These are phyloP conservation scores for Dendrocopos noguchii DNA, from an alignment of 2,113 vertebrate genomes.

Conservation along the genomic window DNA sequence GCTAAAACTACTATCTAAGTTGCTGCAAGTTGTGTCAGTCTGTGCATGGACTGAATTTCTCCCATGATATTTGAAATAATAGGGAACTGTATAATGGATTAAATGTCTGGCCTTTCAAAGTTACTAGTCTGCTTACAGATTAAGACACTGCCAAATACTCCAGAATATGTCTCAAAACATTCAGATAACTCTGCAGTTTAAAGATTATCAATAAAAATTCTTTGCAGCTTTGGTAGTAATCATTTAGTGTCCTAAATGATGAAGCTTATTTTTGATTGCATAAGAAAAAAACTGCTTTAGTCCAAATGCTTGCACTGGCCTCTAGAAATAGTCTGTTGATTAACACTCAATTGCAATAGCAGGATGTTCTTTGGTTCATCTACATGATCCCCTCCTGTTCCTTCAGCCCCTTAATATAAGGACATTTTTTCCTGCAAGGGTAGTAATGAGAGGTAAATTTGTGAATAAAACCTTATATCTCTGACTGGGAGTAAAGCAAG, in stretches of 20 bases:
- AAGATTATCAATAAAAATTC: not conserved
- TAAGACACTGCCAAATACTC: not conserved
- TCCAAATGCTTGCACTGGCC: not conserved
- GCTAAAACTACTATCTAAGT: not conserved
- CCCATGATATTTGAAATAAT: not conserved
- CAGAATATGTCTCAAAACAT: not conserved
- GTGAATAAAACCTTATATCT: not conserved
- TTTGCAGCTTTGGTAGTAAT: not conserved
- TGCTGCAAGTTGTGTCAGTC: not conserved
- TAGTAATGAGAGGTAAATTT: not conserved
- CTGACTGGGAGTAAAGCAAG: not conserved
- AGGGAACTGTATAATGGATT: not conserved
- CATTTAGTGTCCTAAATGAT: not conserved
- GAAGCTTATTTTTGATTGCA: not conserved
- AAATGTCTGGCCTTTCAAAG: not conserved
- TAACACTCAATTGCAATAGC: not conserved
- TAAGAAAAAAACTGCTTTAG: not conserved
- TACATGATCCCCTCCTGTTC: not conserved
- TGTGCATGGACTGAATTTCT: not conserved
- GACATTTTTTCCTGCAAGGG: not conserved
- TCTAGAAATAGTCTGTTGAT: not conserved
- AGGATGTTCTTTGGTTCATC: rapidly evolving
- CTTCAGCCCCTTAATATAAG: not conserved
- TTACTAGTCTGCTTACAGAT: not conserved
- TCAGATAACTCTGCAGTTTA: not conserved